Percentiles rank a stretch among this genome's conserved stretches.
phyloP scores from a whole-genome alignment of 2,888 invertebrate species.

The Cyclophora albipunctata region DNA sequence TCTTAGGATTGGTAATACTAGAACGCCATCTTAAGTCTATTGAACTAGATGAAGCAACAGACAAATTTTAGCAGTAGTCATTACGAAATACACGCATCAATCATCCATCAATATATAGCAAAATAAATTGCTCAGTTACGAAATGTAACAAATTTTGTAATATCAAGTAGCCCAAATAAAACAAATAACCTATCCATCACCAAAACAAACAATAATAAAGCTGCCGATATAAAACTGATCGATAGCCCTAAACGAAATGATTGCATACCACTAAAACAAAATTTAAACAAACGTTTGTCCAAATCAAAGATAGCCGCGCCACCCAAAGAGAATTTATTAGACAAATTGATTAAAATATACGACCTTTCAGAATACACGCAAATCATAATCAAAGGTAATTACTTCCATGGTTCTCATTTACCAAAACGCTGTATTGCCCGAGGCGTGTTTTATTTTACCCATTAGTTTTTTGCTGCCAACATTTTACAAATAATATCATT shows the following conservation, averaged over 20 bases:
- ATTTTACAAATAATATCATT: constrained; percentile 11
- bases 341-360: constrained; percentile 36
- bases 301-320: constrained; percentile 14
- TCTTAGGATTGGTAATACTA: no score
- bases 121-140: no score
- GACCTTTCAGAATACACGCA: constrained; percentile 26
- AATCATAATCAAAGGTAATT: constrained; percentile 33
- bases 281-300: background rate
- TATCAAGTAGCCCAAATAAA: no score
- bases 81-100: no score
- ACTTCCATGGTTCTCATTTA: constrained; percentile 32
- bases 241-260: background rate
- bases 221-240: background rate
- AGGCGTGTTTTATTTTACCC: constrained; percentile 37
- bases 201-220: background rate
- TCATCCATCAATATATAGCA: no score
- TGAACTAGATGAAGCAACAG: no score
- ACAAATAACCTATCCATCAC: no score
- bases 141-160: no score
- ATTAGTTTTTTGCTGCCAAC: constrained; percentile 30
- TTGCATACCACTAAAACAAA: background rate
- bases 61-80: no score
- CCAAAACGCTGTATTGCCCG: constrained; percentile 38
- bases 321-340: constrained; percentile 32
- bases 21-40: no score